Base-by-base conservation (phyloP, 1,140 invertebrate species). In the Aethina tumida region DNA sequence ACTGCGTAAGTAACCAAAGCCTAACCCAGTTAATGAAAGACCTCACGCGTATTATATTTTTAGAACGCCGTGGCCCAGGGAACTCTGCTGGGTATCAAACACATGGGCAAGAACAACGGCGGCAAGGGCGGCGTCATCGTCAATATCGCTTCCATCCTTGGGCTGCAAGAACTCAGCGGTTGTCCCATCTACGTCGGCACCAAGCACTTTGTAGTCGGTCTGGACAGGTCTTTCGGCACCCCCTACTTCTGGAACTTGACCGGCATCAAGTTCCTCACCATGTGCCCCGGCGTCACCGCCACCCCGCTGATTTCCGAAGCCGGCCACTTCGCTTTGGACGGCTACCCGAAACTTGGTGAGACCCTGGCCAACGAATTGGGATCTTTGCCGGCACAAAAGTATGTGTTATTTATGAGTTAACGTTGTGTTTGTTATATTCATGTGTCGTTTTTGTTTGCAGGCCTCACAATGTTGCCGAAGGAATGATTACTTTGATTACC, bases 201-300 rank as follows among this genome's bases (percentile, higher is more conserved):
- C 1, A 72, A 71, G 45, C 64, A 70, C 45, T 67, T 66, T 3
- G 60, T 71, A 3, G 46, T 74, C 13, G 70, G 69, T 16, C 56
- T 70, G 19, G 70, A 59, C 9, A 30, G 39, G 19, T 49, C 47
- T 2, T 45, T 67, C n/a, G 65, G 62, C n/a, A 50, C 41, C 6
- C 35, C 49, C 2, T 52, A 48, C 10, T 46, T 53, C 44, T 19
- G 59, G 15, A 47, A 67, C 8, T 54, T 52, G 18, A 67, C 64
- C 5, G 62, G 63, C 2, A 59, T 68, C 2, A 58, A 60, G 41
- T 58, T 68, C 14, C 33, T 66, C 12, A 59, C 63, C 0, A 46
- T 68, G 5, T 67, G 65, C 37, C 47, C 47, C 2, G 65, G 63
- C 19, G 43, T 64, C 2, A 56, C 58, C 0, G 54, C 55, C 5